Percentiles rank a stretch among this genome's conserved stretches.
These are phyloP conservation scores for Harpalus rufipes DNA, from an alignment of 2,888 invertebrate genomes.

Conservation along the genomic window DNA sequence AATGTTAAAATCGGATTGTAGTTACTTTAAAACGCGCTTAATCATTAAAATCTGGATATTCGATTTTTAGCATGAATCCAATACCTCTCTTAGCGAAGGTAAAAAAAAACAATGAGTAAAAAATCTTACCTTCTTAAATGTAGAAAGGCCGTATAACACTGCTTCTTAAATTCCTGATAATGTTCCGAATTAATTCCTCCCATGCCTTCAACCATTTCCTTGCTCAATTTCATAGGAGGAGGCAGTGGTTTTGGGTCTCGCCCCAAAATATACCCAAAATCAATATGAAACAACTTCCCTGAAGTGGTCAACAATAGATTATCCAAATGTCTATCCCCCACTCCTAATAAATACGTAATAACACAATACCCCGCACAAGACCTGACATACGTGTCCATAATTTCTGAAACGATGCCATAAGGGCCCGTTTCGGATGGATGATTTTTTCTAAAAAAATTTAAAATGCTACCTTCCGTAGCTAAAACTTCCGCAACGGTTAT, in stretches of 20 bases:
- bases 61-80: no score
- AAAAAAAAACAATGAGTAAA: no score
- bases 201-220: conserved; percentile 99
- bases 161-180: conserved; percentile 95
- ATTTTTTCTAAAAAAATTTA: conserved; percentile 94
- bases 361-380: conserved; percentile 99
- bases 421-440: conserved; percentile 93
- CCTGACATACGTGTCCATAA: conserved; percentile 98
- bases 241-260: conserved; percentile 99
- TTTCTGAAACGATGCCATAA: conserved; percentile 94
- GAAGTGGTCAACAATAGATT: conserved; percentile 94
- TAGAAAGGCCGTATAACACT: conserved; percentile 97
- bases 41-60: no score
- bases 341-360: conserved; percentile 97
- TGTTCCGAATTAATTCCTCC: conserved; percentile 94
- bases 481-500: conserved; percentile 95
- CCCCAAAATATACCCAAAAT: conserved; percentile 98
- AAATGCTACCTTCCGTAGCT: conserved; percentile 91
- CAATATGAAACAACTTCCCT: conserved; percentile 97
- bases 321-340: conserved; percentile 98
- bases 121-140: conserved; percentile 88
- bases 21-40: no score
- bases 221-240: conserved; percentile 99
- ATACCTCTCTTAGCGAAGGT: no score
- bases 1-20: no score